Evolutionary conservation across 2,888 invertebrate genomes (phyloP).

Genomic region (Nymphalis urticae): DNA sequence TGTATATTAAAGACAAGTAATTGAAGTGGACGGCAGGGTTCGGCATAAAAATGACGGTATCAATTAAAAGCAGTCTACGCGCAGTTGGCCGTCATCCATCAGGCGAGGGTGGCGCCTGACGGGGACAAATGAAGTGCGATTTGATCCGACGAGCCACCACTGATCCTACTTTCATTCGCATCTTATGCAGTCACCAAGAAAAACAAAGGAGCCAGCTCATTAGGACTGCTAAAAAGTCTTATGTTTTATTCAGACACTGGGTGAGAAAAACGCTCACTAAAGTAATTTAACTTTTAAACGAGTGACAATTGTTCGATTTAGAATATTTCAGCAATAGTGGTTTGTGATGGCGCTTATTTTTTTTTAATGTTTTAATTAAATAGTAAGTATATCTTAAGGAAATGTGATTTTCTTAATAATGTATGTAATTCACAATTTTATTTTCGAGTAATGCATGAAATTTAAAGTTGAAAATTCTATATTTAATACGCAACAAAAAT

Average conservation of each 20-base stretch:
- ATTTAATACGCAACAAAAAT: too few relatives aligned
- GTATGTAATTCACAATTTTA: too few relatives aligned
- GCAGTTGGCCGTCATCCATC: conserved; percentile 68
- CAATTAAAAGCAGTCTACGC: conserved; percentile 71
- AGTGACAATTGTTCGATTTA: conserved; percentile 70
- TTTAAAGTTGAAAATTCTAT: too few relatives aligned
- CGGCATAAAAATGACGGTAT: conserved; percentile 71
- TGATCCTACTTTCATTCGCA: conserved; percentile 72
- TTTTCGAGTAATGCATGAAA: too few relatives aligned
- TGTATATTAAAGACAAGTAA: conserved; percentile 29
- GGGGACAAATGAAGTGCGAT: conserved; percentile 80
- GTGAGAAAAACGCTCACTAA: conserved; percentile 65
- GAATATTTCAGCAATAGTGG: conserved; percentile 54
- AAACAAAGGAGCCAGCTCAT: conserved; percentile 72
- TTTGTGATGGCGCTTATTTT: conserved; percentile 10
- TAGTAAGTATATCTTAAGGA: neutral
- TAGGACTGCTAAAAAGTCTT: conserved; percentile 70
- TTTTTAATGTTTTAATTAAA: neutral
- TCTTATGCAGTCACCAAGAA: conserved; percentile 75
- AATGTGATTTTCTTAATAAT: too few relatives aligned
- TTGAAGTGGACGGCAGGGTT: conserved; percentile 41
- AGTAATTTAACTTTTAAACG: conserved; percentile 77
- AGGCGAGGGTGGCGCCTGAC: conserved; percentile 63
- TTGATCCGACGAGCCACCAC: conserved; percentile 66
- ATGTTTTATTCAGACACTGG: conserved; percentile 75